These are phyloP conservation scores for Murina feae DNA, from an alignment of 2,113 vertebrate species.

Conservation along the genomic window DNA sequence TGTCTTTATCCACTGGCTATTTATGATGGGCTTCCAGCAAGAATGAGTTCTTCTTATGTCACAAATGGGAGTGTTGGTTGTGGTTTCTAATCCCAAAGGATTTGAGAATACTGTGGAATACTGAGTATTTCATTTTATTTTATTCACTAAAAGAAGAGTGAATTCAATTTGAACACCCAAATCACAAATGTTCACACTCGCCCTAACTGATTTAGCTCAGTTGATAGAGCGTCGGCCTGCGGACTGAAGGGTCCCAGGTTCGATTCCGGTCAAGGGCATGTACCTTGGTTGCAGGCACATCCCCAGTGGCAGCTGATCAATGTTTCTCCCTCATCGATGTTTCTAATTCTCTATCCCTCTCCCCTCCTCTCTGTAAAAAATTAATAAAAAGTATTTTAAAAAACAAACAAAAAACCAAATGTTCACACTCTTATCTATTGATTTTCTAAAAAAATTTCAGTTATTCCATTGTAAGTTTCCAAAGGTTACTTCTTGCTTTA, in stretches of 20 bases:
- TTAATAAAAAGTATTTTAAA: too few relatives aligned
- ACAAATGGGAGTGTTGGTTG: neutral
- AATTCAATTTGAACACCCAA: conserved; percentile 25
- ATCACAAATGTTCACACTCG: neutral
- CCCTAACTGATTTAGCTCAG: too few relatives aligned
- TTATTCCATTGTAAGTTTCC: conserved; percentile 27
- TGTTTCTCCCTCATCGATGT: too few relatives aligned
- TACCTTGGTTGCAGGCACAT: too few relatives aligned
- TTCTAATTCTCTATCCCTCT: too few relatives aligned
- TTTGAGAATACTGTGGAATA: neutral
- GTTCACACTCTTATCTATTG: neutral
- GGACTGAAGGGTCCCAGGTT: too few relatives aligned
- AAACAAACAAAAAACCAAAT: too few relatives aligned
- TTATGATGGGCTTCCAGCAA: neutral
- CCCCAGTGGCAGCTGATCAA: too few relatives aligned
- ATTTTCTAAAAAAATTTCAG: neutral
- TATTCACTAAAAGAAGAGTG: neutral
- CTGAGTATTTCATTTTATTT: neutral
- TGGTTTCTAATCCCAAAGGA: neutral
- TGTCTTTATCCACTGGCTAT: neutral
- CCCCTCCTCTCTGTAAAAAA: too few relatives aligned
- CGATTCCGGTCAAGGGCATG: too few relatives aligned
- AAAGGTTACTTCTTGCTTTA: conserved; percentile 13
- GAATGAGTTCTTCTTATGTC: neutral
- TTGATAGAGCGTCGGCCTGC: too few relatives aligned